Evolutionary conservation across 1,140 invertebrate genomes (phyloP).

Genomic region (Sycophaga agraensis): DNA sequence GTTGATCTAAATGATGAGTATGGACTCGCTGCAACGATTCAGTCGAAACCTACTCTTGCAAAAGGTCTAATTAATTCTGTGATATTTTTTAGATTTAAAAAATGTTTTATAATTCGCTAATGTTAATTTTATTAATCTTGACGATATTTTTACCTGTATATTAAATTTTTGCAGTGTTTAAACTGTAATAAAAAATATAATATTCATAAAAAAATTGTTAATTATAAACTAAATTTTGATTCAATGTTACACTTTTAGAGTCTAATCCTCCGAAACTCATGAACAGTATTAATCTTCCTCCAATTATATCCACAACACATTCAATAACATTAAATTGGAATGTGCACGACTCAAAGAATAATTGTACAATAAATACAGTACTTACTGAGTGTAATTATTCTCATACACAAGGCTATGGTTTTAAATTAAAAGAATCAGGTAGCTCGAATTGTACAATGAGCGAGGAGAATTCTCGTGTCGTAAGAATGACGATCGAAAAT

Average conservation of each 20-base stretch:
- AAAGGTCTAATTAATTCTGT: neutral
- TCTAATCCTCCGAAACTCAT: neutral
- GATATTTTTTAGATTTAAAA: no score
- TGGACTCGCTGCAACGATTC: neutral
- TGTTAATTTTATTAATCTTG: no score
- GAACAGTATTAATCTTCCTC: neutral
- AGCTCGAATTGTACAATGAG: neutral
- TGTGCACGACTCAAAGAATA: constrained; percentile 31
- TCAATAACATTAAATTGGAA: constrained; percentile 33
- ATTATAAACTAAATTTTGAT: neutral
- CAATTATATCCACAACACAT: neutral
- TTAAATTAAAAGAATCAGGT: neutral
- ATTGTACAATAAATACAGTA: constrained; percentile 31
- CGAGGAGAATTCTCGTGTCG: neutral
- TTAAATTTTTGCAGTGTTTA: no score
- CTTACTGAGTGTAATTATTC: constrained; percentile 25
- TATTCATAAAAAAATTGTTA: no score
- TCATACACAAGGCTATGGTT: neutral
- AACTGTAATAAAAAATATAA: no score
- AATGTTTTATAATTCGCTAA: no score
- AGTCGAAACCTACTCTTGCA: neutral
- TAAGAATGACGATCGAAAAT: neutral
- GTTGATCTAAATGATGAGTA: constrained; percentile 24
- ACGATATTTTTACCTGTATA: no score
- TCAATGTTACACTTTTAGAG: neutral